Base-by-base conservation (phyloP, 2,888 invertebrate genomes). In the Microctonus hyperodae region DNA sequence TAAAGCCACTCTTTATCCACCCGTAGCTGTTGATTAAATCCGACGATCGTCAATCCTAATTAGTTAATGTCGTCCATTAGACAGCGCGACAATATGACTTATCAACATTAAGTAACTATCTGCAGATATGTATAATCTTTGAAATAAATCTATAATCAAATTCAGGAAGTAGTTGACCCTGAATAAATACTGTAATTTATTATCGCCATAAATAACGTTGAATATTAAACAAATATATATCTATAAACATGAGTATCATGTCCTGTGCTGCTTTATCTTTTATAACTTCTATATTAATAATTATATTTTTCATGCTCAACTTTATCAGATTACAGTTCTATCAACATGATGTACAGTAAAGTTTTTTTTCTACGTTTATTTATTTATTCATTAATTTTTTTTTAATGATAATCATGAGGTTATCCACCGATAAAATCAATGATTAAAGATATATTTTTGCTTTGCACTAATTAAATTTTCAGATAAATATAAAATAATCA, bases 171-270 rank as follows among this genome's bases (percentile, higher is more conserved):
- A 28, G 63, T 55, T 40, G 40, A 16, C 63, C 63, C 40, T 63
- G 63, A 63, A 63, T 40, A 33, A 55, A 55, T 60, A 48, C 40
- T 58, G 37, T 60, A 63, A 63, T 25, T 63, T 25, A 63, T 55
- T 40, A n/a, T n/a, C n/a, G n/a, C n/a, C n/a, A 25, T 13, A 28
- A 53, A 40, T 63, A 20, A 63, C 25, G 22, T 55, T 37, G 13
- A 63, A 48, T 11, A 44, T 40, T 5, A 53, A 31, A 40, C 20
- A n/a, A n/a, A n/a, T 11, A 51, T 20, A 51, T 22, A 28, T 16
- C 28, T 48, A 48, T 44, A 28, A 13, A 25, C 28, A 25, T 40
- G 1, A 28, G n/a, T 28, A 28, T 25, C 11, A 10, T n/a, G 6
- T 48, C 20, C 48, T 48, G 6, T 16, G 40, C 23, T 37, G n/a